Evolutionary conservation across 2,888 invertebrate genomes (phyloP).

Genomic region (Venustoraphidia nigricollis): DNA sequence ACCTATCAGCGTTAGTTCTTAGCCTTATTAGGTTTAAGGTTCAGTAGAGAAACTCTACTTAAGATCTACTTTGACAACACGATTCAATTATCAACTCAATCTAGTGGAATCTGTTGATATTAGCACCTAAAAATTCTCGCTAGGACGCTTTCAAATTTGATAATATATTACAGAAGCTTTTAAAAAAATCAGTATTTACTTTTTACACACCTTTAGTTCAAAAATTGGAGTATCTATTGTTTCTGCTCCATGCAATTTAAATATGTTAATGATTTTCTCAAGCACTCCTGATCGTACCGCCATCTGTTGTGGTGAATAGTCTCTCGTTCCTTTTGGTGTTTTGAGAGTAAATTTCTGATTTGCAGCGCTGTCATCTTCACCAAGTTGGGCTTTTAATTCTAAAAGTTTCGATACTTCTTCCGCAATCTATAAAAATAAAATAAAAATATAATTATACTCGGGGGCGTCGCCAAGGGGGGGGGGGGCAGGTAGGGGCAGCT

Average conservation of each 20-base stretch:
- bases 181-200: background rate
- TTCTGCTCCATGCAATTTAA: conserved; percentile 94
- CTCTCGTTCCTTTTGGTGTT: conserved; percentile 87
- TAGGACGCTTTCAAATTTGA: background rate
- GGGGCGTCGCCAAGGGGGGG: no score
- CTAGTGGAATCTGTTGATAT: no score
- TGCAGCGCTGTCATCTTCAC: conserved; percentile 32
- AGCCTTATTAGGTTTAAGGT: no score
- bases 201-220: conserved; percentile 66
- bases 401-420: conserved; percentile 72
- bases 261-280: conserved; percentile 72
- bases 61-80: no score
- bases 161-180: background rate
- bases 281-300: conserved; percentile 74
- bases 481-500: no score
- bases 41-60: no score
- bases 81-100: no score
- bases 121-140: no score
- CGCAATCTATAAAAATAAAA: conserved; percentile 48
- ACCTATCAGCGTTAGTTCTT: no score
- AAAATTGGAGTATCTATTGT: conserved; percentile 98
- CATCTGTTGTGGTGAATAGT: conserved; percentile 93
- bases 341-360: conserved; percentile 71
- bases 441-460: background rate
- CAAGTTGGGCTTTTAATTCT: conserved; percentile 60